Evolutionary conservation across 2,888 invertebrate genomes (phyloP).

Genomic region (Meandrusa payeni): DNA sequence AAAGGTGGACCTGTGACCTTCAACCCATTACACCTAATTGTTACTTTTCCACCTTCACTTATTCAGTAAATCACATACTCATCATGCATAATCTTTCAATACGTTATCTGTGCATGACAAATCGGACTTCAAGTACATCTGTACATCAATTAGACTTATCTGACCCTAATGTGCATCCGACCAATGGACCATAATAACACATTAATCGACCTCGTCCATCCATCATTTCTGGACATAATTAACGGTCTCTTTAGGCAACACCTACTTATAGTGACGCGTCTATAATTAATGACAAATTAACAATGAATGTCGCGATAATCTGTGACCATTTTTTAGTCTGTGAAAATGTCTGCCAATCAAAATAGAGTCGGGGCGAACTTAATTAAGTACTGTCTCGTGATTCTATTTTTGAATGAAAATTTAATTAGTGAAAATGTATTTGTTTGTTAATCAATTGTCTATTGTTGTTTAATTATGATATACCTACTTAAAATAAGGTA

Average conservation of each 20-base stretch:
- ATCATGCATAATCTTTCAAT: no score
- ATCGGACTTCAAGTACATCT: conserved; percentile 2
- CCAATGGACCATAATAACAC: conserved; percentile 15
- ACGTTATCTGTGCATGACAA: conserved; percentile 3
- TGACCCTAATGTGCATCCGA: conserved; percentile 15
- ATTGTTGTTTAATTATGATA: conserved; percentile 1
- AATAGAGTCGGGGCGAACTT: not conserved
- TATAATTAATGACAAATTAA: no score
- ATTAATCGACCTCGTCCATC: conserved; percentile 8
- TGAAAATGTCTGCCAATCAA: conserved; percentile 14
- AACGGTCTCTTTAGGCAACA: not conserved
- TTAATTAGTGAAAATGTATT: conserved; percentile 12
- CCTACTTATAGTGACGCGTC: no score
- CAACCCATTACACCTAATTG: no score
- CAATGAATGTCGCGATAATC: conserved; percentile 3
- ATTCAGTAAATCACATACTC: no score
- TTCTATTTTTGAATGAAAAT: conserved; percentile 13
- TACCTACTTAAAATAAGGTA: no score
- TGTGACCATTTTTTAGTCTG: conserved; percentile 9
- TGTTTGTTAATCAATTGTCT: conserved; percentile 7
- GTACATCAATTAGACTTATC: conserved; percentile 11
- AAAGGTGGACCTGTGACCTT: no score
- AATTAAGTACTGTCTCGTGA: conserved; percentile 12
- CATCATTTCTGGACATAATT: conserved; percentile 9
- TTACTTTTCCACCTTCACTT: no score